Evolutionary conservation across 2,888 invertebrate species (phyloP).

Genomic region (Pandemis heparana): DNA sequence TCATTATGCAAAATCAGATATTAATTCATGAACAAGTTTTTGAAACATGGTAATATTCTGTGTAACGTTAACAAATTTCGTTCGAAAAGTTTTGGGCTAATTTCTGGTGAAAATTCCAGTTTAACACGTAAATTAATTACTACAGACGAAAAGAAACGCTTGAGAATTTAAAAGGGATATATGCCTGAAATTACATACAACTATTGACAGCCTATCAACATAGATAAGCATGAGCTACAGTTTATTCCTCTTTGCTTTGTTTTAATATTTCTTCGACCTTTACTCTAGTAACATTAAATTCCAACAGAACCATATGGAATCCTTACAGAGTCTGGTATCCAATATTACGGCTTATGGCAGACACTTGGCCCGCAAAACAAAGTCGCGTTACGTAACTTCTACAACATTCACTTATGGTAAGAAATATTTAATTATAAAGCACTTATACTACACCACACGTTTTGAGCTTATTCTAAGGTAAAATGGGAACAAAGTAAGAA

Average conservation of each 20-base stretch:
- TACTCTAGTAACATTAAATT: constrained; percentile 11
- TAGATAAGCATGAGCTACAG: no score
- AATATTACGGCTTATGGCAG: constrained; percentile 27
- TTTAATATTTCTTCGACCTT: background rate
- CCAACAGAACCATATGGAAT: constrained; percentile 16
- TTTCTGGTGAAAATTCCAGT: no score
- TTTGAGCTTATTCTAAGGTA: background rate
- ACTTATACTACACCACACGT: background rate
- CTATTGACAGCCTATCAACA: background rate
- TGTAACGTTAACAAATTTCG: no score
- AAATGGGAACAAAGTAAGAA: no score
- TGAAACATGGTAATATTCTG: no score
- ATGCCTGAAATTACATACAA: background rate
- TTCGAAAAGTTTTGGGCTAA: no score
- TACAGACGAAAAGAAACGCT: background rate
- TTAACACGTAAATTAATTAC: background rate
- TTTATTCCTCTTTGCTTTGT: background rate
- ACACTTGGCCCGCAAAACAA: constrained; percentile 7
- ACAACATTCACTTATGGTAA: background rate
- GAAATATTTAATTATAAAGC: background rate
- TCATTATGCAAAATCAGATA: no score
- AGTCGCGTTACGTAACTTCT: constrained; percentile 1
- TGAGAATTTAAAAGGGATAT: background rate
- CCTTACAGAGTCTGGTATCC: constrained; percentile 28
- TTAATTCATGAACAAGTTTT: no score